phyloP scores from a whole-genome alignment of 2,113 vertebrate species.

The Beaufortia kweichowensis region DNA sequence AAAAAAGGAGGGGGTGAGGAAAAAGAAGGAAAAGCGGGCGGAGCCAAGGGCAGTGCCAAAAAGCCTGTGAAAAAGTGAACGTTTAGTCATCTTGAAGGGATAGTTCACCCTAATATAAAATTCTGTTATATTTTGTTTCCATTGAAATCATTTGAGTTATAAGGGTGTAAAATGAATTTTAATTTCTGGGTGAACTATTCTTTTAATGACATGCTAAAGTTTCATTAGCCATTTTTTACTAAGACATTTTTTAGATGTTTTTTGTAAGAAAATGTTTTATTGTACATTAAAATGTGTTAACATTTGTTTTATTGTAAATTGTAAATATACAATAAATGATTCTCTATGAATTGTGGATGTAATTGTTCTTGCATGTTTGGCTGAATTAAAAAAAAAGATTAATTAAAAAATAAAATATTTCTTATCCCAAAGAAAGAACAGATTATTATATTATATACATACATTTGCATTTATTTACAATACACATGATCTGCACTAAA shows the following conservation, averaged over 20 bases:
- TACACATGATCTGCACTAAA: slow-evolving; percentile 32
- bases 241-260: slow-evolving; percentile 37
- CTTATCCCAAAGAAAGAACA: neutral
- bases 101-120: neutral
- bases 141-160: too few species aligned
- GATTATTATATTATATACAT: neutral
- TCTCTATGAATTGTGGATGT: neutral
- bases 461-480: slow-evolving; percentile 42
- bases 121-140: neutral
- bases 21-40: slow-evolving; percentile 18
- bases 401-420: neutral
- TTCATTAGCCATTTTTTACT: slow-evolving; percentile 48
- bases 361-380: too few species aligned
- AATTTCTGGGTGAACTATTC: neutral
- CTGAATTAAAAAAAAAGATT: too few species aligned
- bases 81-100: neutral
- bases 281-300: slow-evolving; percentile 35
- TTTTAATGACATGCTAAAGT: slow-evolving; percentile 33
- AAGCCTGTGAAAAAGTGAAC: slow-evolving; percentile 62
- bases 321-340: slow-evolving; percentile 32
- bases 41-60: slow-evolving; percentile 57
- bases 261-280: slow-evolving; percentile 56
- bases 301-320: slow-evolving; percentile 31
- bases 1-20: slow-evolving; percentile 36
- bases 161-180: too few species aligned